phyloP scores from a whole-genome alignment of 2,888 invertebrate genomes.

The Hyposoter dolosus region DNA sequence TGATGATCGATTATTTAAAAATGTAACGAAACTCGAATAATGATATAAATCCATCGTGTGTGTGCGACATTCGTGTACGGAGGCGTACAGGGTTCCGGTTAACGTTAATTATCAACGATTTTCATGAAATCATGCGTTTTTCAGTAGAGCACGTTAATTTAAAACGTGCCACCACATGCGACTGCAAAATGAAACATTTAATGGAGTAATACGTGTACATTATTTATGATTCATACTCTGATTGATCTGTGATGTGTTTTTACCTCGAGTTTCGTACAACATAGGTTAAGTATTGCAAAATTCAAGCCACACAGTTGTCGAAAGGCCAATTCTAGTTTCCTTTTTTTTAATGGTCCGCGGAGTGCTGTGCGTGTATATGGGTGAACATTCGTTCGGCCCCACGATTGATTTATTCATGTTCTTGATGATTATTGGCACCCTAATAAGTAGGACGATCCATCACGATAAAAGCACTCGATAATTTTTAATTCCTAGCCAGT shows the following conservation, averaged over 20 bases:
- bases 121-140: constrained; percentile 21
- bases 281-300: constrained; percentile 59
- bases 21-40: constrained; percentile 21
- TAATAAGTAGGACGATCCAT: not conserved
- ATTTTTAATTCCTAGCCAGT: constrained; percentile 7
- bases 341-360: too few species aligned
- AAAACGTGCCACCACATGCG: constrained; percentile 12
- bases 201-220: constrained; percentile 33
- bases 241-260: constrained; percentile 55
- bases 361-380: not conserved
- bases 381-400: not conserved
- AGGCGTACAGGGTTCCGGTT: constrained; percentile 13
- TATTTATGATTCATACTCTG: constrained; percentile 28
- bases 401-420: constrained; percentile 7
- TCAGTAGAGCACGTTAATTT: constrained; percentile 2
- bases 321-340: constrained; percentile 55
- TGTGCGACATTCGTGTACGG: constrained; percentile 11
- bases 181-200: constrained; percentile 45
- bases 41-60: not conserved
- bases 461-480: constrained; percentile 21
- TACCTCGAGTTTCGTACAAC: constrained; percentile 7
- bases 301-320: not conserved
- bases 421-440: constrained; percentile 57
- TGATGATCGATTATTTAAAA: not conserved
- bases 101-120: constrained; percentile 39